phyloP scores from a whole-genome alignment of 2,113 vertebrate species.

The Corynorhinus townsendii region DNA sequence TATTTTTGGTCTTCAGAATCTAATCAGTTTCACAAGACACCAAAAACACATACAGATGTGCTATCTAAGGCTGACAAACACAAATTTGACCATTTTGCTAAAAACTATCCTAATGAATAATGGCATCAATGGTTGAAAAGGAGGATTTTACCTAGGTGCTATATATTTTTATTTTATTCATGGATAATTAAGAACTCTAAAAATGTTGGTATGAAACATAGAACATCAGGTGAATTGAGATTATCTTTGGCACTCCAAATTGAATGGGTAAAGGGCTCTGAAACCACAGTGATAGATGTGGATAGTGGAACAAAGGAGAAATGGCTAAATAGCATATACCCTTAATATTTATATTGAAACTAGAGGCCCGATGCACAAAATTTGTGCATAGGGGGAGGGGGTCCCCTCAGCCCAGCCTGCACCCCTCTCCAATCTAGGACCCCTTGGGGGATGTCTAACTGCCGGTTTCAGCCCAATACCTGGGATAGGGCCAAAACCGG shows the following conservation, averaged over 20 bases:
- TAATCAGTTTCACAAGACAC: neutral
- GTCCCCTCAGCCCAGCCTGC: too few relatives aligned
- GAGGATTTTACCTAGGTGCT: neutral
- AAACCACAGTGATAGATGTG: conserved; percentile 74
- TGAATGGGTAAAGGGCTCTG: conserved; percentile 72
- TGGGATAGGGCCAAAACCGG: too few relatives aligned
- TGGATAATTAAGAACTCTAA: conserved; percentile 70
- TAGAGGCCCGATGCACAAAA: too few relatives aligned
- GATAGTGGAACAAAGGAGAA: conserved; percentile 75
- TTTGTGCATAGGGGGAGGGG: too few relatives aligned
- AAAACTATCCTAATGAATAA: neutral
- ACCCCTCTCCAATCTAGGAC: too few relatives aligned
- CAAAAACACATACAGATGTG: neutral
- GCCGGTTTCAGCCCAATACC: too few relatives aligned
- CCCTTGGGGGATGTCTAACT: too few relatives aligned
- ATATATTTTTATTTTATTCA: conserved; percentile 20
- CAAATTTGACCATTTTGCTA: neutral
- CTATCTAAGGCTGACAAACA: neutral
- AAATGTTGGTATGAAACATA: conserved; percentile 70
- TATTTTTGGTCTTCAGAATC: neutral
- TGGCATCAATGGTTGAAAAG: neutral
- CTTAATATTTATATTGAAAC: conserved; percentile 74
- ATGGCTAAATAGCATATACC: conserved; percentile 55
- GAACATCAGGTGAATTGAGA: conserved; percentile 70
- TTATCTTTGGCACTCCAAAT: conserved; percentile 65